A percentile compares a stretch with the other conserved stretches of the same genome.
Evolutionary conservation across 2,888 invertebrate genomes (phyloP).

Genomic region (Drosophila acutilabella): DNA sequence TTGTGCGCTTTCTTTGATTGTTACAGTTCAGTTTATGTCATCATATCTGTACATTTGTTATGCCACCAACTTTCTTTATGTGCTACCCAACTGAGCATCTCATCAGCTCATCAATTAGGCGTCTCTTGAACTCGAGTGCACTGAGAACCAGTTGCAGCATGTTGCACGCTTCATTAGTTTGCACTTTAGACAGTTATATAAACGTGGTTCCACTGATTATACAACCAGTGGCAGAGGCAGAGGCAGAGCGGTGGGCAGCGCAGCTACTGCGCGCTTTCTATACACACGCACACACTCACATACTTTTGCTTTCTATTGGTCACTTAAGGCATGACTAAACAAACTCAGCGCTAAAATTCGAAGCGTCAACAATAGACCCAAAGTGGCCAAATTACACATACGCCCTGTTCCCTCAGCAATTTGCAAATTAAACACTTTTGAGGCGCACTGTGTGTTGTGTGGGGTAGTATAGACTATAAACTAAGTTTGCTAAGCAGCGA

Average conservation of each 20-base stretch:
- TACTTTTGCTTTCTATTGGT: slow-evolving; percentile 63
- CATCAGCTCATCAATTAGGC: slow-evolving; percentile 61
- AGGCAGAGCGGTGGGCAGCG: not conserved
- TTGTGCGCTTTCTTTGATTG: slow-evolving; percentile 76
- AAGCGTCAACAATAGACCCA: slow-evolving; percentile 11
- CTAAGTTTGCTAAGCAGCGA: not conserved
- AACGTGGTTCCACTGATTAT: slow-evolving; percentile 42
- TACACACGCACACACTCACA: slow-evolving; percentile 36
- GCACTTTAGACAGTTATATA: slow-evolving; percentile 57
- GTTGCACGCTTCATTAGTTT: slow-evolving; percentile 30
- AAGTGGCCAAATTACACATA: slow-evolving; percentile 59
- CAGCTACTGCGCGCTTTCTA: slow-evolving; percentile 54
- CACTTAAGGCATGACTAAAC: slow-evolving; percentile 66
- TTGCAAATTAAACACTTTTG: slow-evolving; percentile 25
- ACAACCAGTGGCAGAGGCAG: slow-evolving; percentile 15
- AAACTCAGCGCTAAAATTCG: slow-evolving; percentile 33
- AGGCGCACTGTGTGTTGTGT: slow-evolving; percentile 4
- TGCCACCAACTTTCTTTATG: slow-evolving; percentile 67
- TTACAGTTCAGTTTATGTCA: slow-evolving; percentile 78
- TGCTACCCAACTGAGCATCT: not conserved
- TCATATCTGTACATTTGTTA: slow-evolving; percentile 71
- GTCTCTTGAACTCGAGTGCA: slow-evolving; percentile 63
- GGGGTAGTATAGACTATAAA: slow-evolving; percentile 7
- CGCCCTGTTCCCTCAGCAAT: slow-evolving; percentile 50
- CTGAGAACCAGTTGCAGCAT: slow-evolving; percentile 62